Evolutionary conservation across 2,888 invertebrate genomes (phyloP).

Genomic region (Osmoderma eremita): DNA sequence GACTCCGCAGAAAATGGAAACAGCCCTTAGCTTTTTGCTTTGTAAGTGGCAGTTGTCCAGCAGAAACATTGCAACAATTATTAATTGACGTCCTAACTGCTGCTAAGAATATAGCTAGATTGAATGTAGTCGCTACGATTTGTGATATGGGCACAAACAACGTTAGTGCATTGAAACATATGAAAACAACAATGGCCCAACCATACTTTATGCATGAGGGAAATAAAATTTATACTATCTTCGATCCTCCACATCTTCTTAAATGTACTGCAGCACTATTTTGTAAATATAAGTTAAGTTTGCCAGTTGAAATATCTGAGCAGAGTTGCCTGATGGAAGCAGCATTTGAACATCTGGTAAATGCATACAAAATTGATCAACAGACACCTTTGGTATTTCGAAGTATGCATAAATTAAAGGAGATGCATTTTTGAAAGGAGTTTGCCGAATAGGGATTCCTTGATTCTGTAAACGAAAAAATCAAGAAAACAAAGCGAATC

Average conservation of each 20-base stretch:
- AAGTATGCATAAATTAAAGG: slow-evolving; percentile 26
- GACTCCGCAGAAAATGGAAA: background rate
- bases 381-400: slow-evolving; percentile 8
- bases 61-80: background rate
- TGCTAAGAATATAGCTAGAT: background rate
- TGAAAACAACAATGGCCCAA: background rate
- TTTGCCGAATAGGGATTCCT: no score
- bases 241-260: slow-evolving; percentile 11
- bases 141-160: slow-evolving; percentile 12
- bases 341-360: background rate
- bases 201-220: background rate
- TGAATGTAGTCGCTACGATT: background rate
- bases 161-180: background rate
- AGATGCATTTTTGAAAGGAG: background rate
- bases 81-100: background rate
- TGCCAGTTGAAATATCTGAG: slow-evolving; percentile 15
- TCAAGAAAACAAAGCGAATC: slow-evolving; percentile 45
- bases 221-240: slow-evolving; percentile 13
- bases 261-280: slow-evolving; percentile 14
- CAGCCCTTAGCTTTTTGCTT: slow-evolving; percentile 2
- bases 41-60: background rate
- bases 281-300: slow-evolving; percentile 26
- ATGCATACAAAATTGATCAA: slow-evolving; percentile 15
- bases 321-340: background rate
- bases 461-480: no score